A percentile compares a stretch with the other conserved stretches of the same genome.
These are phyloP conservation scores for Watersipora subatra DNA, from an alignment of 1,140 invertebrate species.

Conservation along the genomic window DNA sequence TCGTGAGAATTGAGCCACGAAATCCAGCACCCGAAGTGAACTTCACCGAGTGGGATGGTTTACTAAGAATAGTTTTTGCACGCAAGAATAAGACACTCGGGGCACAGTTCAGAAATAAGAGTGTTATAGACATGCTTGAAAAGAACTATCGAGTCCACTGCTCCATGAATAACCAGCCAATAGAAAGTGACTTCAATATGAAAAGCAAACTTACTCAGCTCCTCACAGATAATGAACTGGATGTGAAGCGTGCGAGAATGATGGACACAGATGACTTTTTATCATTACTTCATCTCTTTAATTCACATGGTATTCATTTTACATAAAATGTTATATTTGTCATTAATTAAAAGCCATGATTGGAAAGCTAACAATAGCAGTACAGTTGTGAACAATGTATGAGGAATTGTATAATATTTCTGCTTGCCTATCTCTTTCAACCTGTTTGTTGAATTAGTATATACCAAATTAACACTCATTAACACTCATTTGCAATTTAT, in stretches of 20 bases:
- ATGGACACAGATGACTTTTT: constrained; percentile 98
- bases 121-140: constrained; percentile 66
- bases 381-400: too few relatives aligned
- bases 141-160: constrained; percentile 84
- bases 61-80: constrained; percentile 82
- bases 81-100: constrained; percentile 87
- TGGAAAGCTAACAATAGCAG: too few relatives aligned
- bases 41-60: constrained; percentile 93
- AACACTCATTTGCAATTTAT: too few relatives aligned
- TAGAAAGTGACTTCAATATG: constrained; percentile 69
- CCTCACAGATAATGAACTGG: constrained; percentile 50
- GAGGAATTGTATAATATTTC: too few relatives aligned
- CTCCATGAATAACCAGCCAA: constrained; percentile 66
- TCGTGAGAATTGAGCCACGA: constrained; percentile 90
- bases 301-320: neutral
- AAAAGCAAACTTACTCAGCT: constrained; percentile 68
- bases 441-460: too few relatives aligned
- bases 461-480: too few relatives aligned
- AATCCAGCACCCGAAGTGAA: constrained; percentile 92
- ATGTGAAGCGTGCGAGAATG: constrained; percentile 67
- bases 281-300: constrained; percentile 5
- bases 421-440: too few relatives aligned
- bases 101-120: constrained; percentile 69
- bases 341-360: too few relatives aligned
- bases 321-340: too few relatives aligned